Base-by-base conservation (phyloP, 2,797 vertebrate species). In the Etheostoma nigrum region DNA sequence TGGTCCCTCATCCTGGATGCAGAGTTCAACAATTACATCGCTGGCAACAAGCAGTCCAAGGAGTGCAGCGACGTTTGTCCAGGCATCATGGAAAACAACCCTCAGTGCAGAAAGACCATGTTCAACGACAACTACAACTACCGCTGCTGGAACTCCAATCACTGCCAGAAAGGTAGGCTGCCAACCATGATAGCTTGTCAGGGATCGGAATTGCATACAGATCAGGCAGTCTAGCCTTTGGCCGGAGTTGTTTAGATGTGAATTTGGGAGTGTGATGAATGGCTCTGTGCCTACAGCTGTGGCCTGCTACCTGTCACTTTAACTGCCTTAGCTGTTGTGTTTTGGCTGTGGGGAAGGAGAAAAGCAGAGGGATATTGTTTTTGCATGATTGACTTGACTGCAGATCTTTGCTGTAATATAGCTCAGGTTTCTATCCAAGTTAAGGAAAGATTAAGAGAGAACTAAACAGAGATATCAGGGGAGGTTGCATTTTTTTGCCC, bases 1-100 rank as follows among this genome's bases (percentile, higher is more conserved):
- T 99, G 98, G 98, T 99, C 98, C 2, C 95, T 99, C 65, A 96
- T 99, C 91, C 94, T 99, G 92, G 97, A 99, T 44, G 97, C 98
- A 0, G 97, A 97, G 84, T 97, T 98, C 86, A 99, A 99, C 91
- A 99, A 99, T 88, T 98, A 97, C 92, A 96, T 99, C 0, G 94
- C 96, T 0, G 97, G 97, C 48, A 99, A 99, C 96, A 99, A 99
- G 86, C 95, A 97, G 88, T 95, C 96, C 3, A 99, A 99, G 90
- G 98, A 99, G 47, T 99, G 98, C 78, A 96, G 97, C 5, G 97
- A 99, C 55, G 93, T 99, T 77, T 99, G 98, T 79, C 98, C 98
- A 0, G 98, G 98, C 64, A 96, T 97, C 67, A 95, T 97, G 95
- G 97, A 98, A 85, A 97, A 96, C 88, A 96, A 91, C 67, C 96